Base-by-base conservation (phyloP, 2,113 vertebrate genomes). In the Dasyurus viverrinus region DNA sequence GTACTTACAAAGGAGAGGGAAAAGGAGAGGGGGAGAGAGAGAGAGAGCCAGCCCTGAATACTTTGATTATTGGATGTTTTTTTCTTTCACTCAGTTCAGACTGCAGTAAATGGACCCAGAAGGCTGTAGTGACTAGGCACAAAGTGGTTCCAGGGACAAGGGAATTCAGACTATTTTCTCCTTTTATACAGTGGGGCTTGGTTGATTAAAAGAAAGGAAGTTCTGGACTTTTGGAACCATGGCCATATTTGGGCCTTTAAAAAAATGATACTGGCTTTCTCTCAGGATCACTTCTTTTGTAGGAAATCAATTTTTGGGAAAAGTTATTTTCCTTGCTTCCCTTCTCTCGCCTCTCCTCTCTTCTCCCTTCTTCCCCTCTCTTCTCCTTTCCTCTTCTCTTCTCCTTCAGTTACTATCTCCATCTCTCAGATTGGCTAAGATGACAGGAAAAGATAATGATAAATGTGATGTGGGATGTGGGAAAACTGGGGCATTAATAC, bases 1-100 rank as follows among this genome's bases (percentile, higher is more conserved):
- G 93, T 98, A 96, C 97, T 98, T 96, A 97, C 98, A 98, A 97
- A 97, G 93, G 60, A 36, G 2, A 95, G 92, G 93, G 97, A 93
- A 96, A 96, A 91, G 0, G 90, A 94, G 89, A 90, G 91, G 47
- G 11, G 53, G 54, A 96, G 92, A 0, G 90, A 94, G 91, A 90
- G 91, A 53, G 12, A 53, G 60, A 92, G 52, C 9, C 93, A 96
- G 97, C 97, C 98, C 98, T 97, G 96, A 97, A 93, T 94, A 68
- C 95, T 97, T 96, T 94, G 96, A 97, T 94, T 97, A 97, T 95
- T 95, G 93, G 96, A 90, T 96, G 96, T 98, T 98, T 94, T 48
- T 95, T 97, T 98, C 90, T 96, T 97, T 91, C 97, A 90, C 57
- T 92, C 55, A 95, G 97, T 96, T 95, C 94, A 89, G 93, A 54